Base-by-base conservation (phyloP, 1,140 invertebrate genomes). In the Mamestra configurata region DNA sequence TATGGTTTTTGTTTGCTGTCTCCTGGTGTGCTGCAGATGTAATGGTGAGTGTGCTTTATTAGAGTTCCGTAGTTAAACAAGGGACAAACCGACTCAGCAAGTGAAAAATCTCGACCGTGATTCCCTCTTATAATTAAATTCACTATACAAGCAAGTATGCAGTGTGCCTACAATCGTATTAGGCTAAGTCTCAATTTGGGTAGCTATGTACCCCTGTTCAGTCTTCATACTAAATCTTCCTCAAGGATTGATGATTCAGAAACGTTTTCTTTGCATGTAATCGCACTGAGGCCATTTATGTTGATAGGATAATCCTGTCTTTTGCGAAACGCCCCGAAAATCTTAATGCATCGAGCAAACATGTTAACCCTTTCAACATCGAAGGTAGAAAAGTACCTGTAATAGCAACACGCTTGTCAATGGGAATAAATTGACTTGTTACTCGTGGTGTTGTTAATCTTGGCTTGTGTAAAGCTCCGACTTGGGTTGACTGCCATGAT, bases 331-430 rank as follows among this genome's bases (percentile, higher is more conserved):
- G 15, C 15, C n/a, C 35, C n/a, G 18, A 64, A 64, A 64, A 37
- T 64, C 59, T 37, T 64, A 55, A 55, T 55, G 15, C 20, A 0
- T 55, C 22, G n/a, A 40, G 8, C 31, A 35, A 64, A 64, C 59
- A 64, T 3, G 55, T n/a, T 61, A 37, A 64, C 31, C 59, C 59
- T 64, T 64, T 40, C n/a, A 64, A 10, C 8, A 15, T 1, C 6
- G 3, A 37, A 37, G 27, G 59, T 64, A 15, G 59, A 3, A 4
- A 27, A 40, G 24, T 31, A 37, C 10, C 6, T 24, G 15, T 55
- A 20, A 10, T 55, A 55, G 53, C 18, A 55, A 55, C 11, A 8
- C 7, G n/a, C n/a, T n/a, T 51, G 18, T 31, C 20, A 11, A 4
- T 51, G 4, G 1, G 15, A n/a, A 51, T 51, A 18, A 18, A 51